Evolutionary conservation across 2,888 invertebrate genomes (phyloP), one percentile per base, ranked within the genome.

Genomic region (Acrobasis consociella): DNA sequence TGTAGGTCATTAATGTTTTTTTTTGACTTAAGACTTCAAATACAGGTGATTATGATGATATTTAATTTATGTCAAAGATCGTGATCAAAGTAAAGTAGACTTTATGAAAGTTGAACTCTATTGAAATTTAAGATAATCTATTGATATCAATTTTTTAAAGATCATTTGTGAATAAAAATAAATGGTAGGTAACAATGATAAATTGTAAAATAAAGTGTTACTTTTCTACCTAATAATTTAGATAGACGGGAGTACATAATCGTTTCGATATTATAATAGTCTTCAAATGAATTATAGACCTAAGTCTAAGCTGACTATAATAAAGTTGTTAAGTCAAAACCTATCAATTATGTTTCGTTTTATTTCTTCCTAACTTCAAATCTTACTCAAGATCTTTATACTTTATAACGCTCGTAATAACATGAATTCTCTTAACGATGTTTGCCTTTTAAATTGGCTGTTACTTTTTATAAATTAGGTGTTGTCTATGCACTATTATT

Each of bases 1-100:
- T 56, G 49, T 64, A 61, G 49, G 64, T 74, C 72, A 72, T 71
- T 46, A 42, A 11, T 42, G 42, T 7, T 31, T 5, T 31, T 31
- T 31, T 31, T 2, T 31, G 0, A 31, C 31, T 31, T 31, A 31
- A 31, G 31, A 5, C 2, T 8, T 8, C 7, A 31, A 31, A 7
- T 31, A 31, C 31, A 31, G 31, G 31, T 31, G 31, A 31, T 7
- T 31, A 31, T 31, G 8, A 31, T 5, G 31, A 31, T 31, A 31
- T 31, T 5, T 31, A 31, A 31, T 31, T n/a, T n/a, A 7, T 31
- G 31, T 31, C 7, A 31, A 31, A 31, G 5, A 31, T 31, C 31
- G 31, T 31, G 7, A 31, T 31, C 5, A 31, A 31, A 31, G 7
- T 31, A 5, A 31, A 31, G 31, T 31, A 8, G 31, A 31, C 5